phyloP scores from a whole-genome alignment of 1,140 invertebrate genomes.

The Diorhabda carinulata region DNA sequence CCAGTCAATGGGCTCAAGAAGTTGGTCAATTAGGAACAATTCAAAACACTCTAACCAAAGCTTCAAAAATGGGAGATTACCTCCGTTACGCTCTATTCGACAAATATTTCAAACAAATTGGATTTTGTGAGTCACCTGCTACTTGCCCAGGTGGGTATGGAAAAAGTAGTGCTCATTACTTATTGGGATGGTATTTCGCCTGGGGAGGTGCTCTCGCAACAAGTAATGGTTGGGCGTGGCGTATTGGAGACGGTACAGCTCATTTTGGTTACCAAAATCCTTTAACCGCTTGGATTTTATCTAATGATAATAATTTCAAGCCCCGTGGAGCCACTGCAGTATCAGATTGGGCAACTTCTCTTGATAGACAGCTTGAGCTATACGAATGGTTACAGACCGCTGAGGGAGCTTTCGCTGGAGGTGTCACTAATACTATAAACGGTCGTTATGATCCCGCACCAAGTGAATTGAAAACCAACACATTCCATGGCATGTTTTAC shows the following conservation, averaged over 20 bases:
- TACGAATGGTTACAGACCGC: conserved; percentile 22
- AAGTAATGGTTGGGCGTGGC: conserved; percentile 21
- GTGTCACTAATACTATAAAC: conserved; percentile 25
- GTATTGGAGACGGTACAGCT: conserved; percentile 8
- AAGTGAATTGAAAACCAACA: conserved; percentile 9
- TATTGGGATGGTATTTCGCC: conserved; percentile 23
- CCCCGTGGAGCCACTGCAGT: conserved; percentile 18
- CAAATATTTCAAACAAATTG: conserved; percentile 24
- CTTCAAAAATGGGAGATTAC: conserved; percentile 25
- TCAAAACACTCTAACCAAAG: conserved; percentile 16
- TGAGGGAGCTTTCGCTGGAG: conserved; percentile 23
- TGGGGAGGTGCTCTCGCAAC: conserved; percentile 22
- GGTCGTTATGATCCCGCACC: conserved; percentile 20
- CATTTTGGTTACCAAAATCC: conserved; percentile 25
- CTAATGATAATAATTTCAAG: conserved; percentile 18
- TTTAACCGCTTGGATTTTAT: conserved; percentile 18
- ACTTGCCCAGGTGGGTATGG: conserved; percentile 14
- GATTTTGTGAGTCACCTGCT: conserved; percentile 18
- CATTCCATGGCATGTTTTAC: conserved; percentile 21
- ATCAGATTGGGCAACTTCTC: conserved; percentile 16
- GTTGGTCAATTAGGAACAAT: conserved; percentile 15
- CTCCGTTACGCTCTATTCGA: conserved; percentile 27
- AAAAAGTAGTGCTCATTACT: conserved; percentile 23
- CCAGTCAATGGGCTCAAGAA: conserved; percentile 19
- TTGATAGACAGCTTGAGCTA: conserved; percentile 23